These are phyloP conservation scores for Platycercus adscitus DNA, from an alignment of 2,113 vertebrate genomes.

Conservation along the genomic window DNA sequence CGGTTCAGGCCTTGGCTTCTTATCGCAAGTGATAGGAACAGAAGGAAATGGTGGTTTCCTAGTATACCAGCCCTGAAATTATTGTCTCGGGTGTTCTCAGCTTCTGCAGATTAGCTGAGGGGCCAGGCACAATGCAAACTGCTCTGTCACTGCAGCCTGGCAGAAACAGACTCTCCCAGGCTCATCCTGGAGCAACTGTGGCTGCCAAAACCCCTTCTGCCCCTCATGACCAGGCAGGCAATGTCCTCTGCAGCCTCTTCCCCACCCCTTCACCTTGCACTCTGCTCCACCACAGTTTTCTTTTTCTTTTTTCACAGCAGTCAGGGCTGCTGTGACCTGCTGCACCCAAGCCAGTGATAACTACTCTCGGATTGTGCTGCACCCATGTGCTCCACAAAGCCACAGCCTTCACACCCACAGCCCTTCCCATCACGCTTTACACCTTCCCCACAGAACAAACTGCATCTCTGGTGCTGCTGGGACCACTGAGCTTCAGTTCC, in stretches of 20 bases:
- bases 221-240: accelerated
- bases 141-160: not conserved
- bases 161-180: not conserved
- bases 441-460: not conserved
- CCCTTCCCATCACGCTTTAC: accelerated
- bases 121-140: not conserved
- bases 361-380: not conserved
- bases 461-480: accelerated
- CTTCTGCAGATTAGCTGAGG: not conserved
- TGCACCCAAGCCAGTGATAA: not conserved
- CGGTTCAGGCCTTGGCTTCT: not conserved
- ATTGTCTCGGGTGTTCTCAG: not conserved
- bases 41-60: constrained; percentile 20
- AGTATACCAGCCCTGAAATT: not conserved
- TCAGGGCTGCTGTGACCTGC: not conserved
- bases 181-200: accelerated
- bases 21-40: not conserved
- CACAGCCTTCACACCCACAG: not conserved
- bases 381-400: accelerated
- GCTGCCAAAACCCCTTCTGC: not conserved
- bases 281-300: not conserved
- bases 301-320: not conserved
- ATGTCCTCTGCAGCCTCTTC: accelerated
- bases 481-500: accelerated
- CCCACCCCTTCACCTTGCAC: not conserved